Base-by-base conservation (phyloP, 2,113 vertebrate species). In the Nannobrachium achirus region DNA sequence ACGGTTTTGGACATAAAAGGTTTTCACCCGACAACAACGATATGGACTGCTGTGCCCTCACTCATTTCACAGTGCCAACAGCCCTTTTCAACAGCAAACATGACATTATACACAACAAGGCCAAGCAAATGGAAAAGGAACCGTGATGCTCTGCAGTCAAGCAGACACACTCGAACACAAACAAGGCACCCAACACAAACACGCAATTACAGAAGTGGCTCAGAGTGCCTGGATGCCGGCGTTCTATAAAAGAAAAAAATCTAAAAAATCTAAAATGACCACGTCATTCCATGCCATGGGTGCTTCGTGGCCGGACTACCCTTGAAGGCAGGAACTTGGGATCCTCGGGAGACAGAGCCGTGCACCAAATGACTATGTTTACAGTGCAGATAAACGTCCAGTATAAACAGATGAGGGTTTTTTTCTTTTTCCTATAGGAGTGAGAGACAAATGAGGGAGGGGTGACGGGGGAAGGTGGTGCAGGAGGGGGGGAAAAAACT, bases 301-400 rank as follows among this genome's bases (percentile, higher is more conserved):
- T 64, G 51, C 38, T 48, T 16, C 38, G 67, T 15, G 56, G 53
- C 53, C 49, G 69, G 66, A 64, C 66, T 52, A 44, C 38, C 38
- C 70, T 56, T 58, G 33, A 77, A 75, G 66, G 68, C 48, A 63
- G 33, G 56, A 39, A 56, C 68, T 65, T 44, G 58, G n/a, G 69
- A 71, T 42, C 1, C 44, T 19, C 65, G 64, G 69, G 52, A 65
- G 75, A 66, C 55, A 55, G 60, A 75, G 71, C 66, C 52, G 73
- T 6, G 61, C 68, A 76, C 69, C 57, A 68, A 77, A 79, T 66
- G 73, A 80, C 55, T 40, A 39, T 88, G 86, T 90, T 93, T 90
- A 90, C 82, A 71, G 71, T 76, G 79, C 75, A 85, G 88, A 93
- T 90, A 89, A 88, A 73, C 82, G 78, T 66, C 53, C 71, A 86